phyloP scores from a whole-genome alignment of 92 coral and sea anemone genomes.

The Phenganax stokvisi region DNA sequence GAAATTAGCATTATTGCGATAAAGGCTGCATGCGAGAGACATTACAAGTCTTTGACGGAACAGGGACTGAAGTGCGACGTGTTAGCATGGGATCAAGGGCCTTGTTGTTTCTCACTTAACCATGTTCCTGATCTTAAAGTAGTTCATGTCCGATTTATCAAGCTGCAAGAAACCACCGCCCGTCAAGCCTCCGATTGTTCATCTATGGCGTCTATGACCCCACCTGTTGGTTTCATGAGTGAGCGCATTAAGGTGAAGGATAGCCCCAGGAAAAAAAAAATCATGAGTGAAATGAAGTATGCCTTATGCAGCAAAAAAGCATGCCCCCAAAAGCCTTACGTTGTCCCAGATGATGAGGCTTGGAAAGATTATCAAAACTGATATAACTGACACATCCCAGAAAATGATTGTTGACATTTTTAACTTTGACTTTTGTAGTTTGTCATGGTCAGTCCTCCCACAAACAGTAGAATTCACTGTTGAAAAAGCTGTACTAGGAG shows the following conservation, averaged over 20 bases:
- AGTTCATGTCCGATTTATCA: neutral
- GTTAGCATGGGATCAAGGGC: constrained; percentile 23
- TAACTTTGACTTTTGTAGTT: constrained; percentile 14
- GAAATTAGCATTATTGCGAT: constrained; percentile 1
- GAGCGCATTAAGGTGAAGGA: neutral
- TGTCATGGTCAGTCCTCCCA: constrained; percentile 14
- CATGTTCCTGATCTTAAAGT: constrained; percentile 29
- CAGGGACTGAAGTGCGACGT: constrained; percentile 21
- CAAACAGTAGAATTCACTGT: constrained; percentile 2
- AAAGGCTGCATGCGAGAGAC: constrained; percentile 14
- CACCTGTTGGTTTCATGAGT: neutral
- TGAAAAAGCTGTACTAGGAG: neutral
- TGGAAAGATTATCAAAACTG: constrained; percentile 17
- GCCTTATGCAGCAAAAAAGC: too few relatives aligned
- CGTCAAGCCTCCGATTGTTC: too few relatives aligned
- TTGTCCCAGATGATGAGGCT: constrained; percentile 12
- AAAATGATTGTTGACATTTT: constrained; percentile 5
- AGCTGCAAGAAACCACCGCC: neutral
- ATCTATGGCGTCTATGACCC: too few relatives aligned
- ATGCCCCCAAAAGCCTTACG: constrained; percentile 22
- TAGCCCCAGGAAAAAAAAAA: constrained; percentile 12
- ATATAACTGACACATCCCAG: too few relatives aligned
- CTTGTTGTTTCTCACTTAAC: neutral
- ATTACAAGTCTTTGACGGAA: neutral
- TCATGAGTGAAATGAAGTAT: neutral